These are phyloP conservation scores for Zygogramma bicolorata DNA, from an alignment of 2,888 invertebrate species.

Conservation along the genomic window DNA sequence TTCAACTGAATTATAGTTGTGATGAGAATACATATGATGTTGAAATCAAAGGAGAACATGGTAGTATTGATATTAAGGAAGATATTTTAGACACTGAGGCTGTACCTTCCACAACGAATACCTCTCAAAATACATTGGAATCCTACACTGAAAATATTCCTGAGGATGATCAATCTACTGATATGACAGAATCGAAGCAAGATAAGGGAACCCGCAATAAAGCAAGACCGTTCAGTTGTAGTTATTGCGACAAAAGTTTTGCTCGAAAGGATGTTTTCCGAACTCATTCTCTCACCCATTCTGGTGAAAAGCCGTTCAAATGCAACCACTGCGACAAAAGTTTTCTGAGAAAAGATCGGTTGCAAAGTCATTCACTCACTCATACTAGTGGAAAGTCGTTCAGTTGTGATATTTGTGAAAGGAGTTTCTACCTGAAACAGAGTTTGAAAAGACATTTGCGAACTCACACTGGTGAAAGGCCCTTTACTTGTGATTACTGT, in stretches of 20 bases:
- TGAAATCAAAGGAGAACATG: not conserved
- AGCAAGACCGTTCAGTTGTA: too few relatives aligned
- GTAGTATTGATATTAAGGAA: too few relatives aligned
- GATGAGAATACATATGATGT: too few relatives aligned
- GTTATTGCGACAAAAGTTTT: not conserved
- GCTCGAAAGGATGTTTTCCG: not conserved
- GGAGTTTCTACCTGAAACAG: slow-evolving; percentile 56
- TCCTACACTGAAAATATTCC: too few relatives aligned
- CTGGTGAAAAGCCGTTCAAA: slow-evolving; percentile 57
- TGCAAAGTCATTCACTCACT: slow-evolving; percentile 56
- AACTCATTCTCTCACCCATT: not conserved
- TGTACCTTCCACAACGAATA: too few relatives aligned
- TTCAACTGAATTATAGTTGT: too few relatives aligned
- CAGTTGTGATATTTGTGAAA: slow-evolving; percentile 59
- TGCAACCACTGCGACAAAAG: slow-evolving; percentile 59
- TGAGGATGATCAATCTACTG: too few relatives aligned
- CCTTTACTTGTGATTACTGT: not conserved
- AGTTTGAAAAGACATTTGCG: slow-evolving; percentile 63
- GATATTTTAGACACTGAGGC: too few relatives aligned
- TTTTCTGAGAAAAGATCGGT: slow-evolving; percentile 57
- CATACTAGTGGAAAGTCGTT: slow-evolving; percentile 57
- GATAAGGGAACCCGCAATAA: too few relatives aligned
- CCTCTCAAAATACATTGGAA: too few relatives aligned
- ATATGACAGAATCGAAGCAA: too few relatives aligned
- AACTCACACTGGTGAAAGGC: slow-evolving; percentile 66